Conservation (phyloP, 1,140 invertebrate species). For the Aphelenchoides fujianensis region DNA sequence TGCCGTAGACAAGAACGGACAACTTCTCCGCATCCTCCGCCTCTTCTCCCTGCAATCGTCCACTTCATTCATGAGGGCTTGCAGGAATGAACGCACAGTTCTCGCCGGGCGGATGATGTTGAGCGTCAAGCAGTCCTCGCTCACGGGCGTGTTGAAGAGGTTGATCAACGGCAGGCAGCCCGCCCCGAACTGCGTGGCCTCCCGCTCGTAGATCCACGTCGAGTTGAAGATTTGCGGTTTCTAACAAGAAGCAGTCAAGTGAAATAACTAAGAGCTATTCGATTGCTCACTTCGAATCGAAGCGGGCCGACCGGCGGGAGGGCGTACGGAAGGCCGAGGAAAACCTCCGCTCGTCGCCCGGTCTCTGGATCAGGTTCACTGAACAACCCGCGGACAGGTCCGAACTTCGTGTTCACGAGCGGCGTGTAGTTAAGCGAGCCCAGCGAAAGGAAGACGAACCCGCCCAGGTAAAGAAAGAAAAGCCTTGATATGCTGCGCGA, state of each 20-base stretch:
- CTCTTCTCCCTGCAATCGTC: background rate
- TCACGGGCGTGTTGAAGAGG: background rate
- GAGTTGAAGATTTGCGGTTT: constrained; percentile 8
- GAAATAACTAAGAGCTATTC: constrained; percentile 28
- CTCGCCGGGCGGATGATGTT: background rate
- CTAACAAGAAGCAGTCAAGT: background rate
- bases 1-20: constrained; percentile 5
- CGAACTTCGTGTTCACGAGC: constrained; percentile 8
- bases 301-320: constrained; percentile 61
- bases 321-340: constrained; percentile 63
- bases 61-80: background rate
- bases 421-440: background rate
- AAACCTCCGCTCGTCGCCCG: constrained; percentile 30
- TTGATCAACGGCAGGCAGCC: constrained; percentile 9
- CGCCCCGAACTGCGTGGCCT: background rate
- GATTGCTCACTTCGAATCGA: constrained; percentile 59
- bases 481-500: background rate
- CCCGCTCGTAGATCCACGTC: background rate
- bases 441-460: constrained; percentile 10
- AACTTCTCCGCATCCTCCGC: background rate
- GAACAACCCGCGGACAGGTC: background rate
- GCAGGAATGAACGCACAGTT: background rate
- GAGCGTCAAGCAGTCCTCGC: constrained; percentile 4
- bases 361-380: background rate
- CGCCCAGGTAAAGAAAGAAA: background rate